Percentiles rank a stretch among this genome's conserved stretches.
These are phyloP conservation scores for Therioaphis trifolii DNA, from an alignment of 2,888 invertebrate species.

Conservation along the genomic window DNA sequence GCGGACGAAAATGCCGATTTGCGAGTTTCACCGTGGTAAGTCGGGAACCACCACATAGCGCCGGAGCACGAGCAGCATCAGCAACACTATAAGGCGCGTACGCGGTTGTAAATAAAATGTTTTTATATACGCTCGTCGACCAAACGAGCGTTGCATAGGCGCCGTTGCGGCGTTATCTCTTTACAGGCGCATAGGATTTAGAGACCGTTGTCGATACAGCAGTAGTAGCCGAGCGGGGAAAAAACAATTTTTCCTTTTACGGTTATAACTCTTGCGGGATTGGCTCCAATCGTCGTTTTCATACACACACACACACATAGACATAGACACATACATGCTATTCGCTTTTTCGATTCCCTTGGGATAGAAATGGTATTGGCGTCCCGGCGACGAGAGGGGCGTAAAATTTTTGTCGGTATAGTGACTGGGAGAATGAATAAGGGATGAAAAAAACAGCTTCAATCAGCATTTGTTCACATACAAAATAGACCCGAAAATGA, in stretches of 20 bases:
- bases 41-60: no score
- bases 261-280: constrained; percentile 38
- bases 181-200: constrained; percentile 2
- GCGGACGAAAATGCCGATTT: background rate
- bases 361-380: background rate
- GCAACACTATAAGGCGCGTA: background rate
- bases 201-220: background rate
- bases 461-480: no score
- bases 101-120: constrained; percentile 14
- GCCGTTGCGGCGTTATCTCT: background rate
- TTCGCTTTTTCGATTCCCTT: constrained; percentile 10
- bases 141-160: background rate
- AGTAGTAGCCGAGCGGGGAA: background rate
- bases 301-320: background rate
- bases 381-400: no score
- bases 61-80: no score
- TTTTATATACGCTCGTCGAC: background rate
- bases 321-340: no score
- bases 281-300: background rate
- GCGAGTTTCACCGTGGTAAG: background rate
- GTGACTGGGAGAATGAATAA: no score
- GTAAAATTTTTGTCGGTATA: no score
- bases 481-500: no score
- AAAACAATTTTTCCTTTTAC: constrained; percentile 38
- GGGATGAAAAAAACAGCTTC: no score